phyloP scores from a whole-genome alignment of 2,888 invertebrate species.

The Mythimna pallens region DNA sequence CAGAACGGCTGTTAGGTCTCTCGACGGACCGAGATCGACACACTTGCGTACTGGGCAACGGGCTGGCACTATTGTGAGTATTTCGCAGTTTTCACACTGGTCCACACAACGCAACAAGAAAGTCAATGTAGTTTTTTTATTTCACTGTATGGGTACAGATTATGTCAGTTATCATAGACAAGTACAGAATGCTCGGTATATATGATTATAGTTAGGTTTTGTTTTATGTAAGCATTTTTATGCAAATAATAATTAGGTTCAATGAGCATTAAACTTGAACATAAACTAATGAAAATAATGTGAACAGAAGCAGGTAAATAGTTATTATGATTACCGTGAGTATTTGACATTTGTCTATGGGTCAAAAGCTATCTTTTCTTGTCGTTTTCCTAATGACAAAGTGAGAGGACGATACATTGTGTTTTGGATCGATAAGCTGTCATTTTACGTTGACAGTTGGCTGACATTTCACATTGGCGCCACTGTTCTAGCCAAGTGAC shows the following conservation, averaged over 20 bases:
- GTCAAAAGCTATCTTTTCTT: not conserved
- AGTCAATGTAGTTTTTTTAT: slow-evolving; percentile 50
- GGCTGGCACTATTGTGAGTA: slow-evolving; percentile 30
- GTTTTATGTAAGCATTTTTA: not conserved
- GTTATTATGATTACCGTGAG: not conserved
- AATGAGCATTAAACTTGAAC: not conserved
- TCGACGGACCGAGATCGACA: slow-evolving; percentile 9
- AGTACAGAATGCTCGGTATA: slow-evolving; percentile 11
- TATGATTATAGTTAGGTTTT: not conserved
- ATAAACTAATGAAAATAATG: not conserved
- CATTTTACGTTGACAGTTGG: slow-evolving; percentile 14
- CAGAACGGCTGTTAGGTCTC: slow-evolving; percentile 22
- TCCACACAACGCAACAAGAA: slow-evolving; percentile 66
- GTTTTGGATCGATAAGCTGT: slow-evolving; percentile 31
- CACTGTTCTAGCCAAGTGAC: not conserved
- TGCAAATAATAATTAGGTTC: not conserved
- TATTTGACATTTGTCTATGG: slow-evolving; percentile 16
- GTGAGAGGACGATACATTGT: slow-evolving; percentile 3
- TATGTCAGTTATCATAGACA: slow-evolving; percentile 41
- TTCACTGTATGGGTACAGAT: slow-evolving; percentile 26
- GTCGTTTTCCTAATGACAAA: slow-evolving; percentile 20
- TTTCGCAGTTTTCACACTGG: slow-evolving; percentile 58
- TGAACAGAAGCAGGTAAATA: no score
- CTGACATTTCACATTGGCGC: slow-evolving; percentile 26
- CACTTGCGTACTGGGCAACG: slow-evolving; percentile 25